These are phyloP conservation scores for Eretmocerus hayati DNA, from an alignment of 2,888 invertebrate genomes.

Conservation along the genomic window DNA sequence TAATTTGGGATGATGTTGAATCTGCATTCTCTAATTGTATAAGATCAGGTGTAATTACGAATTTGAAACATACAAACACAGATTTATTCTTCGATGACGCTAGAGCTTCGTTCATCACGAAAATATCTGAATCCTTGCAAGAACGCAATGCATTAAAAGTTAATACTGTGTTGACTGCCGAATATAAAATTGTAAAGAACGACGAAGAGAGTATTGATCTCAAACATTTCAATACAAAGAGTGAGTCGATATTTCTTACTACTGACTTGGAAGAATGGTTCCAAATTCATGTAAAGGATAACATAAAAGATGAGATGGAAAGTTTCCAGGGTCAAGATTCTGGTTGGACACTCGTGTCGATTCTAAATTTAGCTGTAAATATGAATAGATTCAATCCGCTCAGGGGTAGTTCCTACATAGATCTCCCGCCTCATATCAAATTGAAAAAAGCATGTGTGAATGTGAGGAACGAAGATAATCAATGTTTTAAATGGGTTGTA, in stretches of 20 bases:
- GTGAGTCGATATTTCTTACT: neutral
- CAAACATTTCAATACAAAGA: neutral
- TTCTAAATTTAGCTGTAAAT: neutral
- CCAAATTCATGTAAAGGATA: neutral
- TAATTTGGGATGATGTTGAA: neutral
- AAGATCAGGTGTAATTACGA: neutral
- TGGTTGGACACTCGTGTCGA: neutral
- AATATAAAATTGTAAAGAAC: neutral
- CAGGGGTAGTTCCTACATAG: neutral
- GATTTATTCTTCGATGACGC: neutral
- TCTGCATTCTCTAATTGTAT: neutral
- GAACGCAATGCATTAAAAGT: neutral
- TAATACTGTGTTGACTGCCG: neutral
- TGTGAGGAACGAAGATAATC: conserved; percentile 25
- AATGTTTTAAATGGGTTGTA: conserved; percentile 29
- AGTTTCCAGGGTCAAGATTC: neutral
- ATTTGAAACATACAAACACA: neutral
- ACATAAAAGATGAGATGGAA: neutral
- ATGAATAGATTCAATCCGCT: neutral
- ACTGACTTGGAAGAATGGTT: neutral
- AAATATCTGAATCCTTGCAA: neutral
- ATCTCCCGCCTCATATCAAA: neutral
- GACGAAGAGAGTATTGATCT: neutral
- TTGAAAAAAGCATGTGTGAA: conserved; percentile 26
- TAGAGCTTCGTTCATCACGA: neutral